A percentile compares a stretch with the other conserved stretches of the same genome.
phyloP scores from a whole-genome alignment of 1,140 invertebrate genomes.

The Camponotus vicinus region DNA sequence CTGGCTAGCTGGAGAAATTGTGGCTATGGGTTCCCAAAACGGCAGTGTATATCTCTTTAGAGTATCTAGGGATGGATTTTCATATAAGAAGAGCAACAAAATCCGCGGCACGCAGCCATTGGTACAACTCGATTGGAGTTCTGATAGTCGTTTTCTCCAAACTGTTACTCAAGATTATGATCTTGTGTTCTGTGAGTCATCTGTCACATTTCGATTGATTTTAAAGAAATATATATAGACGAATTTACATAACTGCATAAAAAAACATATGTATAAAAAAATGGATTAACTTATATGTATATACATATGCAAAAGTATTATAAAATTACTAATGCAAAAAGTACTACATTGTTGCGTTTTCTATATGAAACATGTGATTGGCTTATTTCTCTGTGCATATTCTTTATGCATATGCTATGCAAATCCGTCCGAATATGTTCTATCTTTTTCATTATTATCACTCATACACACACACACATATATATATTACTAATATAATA shows the following conservation, averaged over 20 bases:
- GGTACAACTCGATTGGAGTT: slow-evolving; percentile 96
- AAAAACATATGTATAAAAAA: background rate
- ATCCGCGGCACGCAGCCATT: slow-evolving; percentile 93
- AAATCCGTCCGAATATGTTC: background rate
- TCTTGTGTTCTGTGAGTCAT: slow-evolving; percentile 93
- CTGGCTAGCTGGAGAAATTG: slow-evolving; percentile 93
- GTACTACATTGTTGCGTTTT: background rate
- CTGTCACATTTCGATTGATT: background rate
- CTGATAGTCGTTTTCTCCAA: slow-evolving; percentile 94
- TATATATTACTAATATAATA: no score
- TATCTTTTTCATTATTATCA: background rate
- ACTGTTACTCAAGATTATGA: slow-evolving; percentile 97
- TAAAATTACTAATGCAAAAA: background rate
- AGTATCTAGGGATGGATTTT: slow-evolving; percentile 94
- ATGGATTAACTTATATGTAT: background rate
- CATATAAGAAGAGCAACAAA: slow-evolving; percentile 95
- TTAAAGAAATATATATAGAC: background rate
- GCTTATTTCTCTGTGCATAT: background rate
- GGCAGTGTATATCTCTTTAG: slow-evolving; percentile 94
- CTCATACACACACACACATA: no score
- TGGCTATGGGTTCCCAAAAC: slow-evolving; percentile 96
- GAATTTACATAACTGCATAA: background rate
- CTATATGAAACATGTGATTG: background rate
- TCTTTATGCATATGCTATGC: background rate
- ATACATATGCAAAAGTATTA: background rate